Base-by-base conservation (phyloP, 2,797 vertebrate genomes). In the Enteromius thamalakanensis region DNA sequence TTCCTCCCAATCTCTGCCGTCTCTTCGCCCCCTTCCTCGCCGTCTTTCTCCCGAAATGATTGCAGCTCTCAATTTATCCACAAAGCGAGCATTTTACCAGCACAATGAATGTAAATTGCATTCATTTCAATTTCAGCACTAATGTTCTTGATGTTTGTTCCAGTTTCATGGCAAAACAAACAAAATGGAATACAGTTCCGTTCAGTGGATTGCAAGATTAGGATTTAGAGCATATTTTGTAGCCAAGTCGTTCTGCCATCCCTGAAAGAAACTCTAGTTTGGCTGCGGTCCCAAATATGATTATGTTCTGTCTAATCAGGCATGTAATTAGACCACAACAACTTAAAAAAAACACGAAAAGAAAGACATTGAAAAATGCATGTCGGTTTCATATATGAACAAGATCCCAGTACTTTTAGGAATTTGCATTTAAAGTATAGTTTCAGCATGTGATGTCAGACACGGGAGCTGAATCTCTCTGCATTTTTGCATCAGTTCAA, bases 21-120 rank as follows among this genome's bases (percentile, higher is more conserved):
- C 79, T 80, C 67, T 80, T 47, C 15, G 0, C 40, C 47, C 47
- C n/a, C 78, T 12, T 42, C 12, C 76, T 84, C 53, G 47, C 75
- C 19, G 34, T 80, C 82, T 55, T 76, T 67, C 69, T 79, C 78
- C 69, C 70, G 83, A 65, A 29, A 64, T 84, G 80, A 89, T 80
- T 87, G 86, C 83, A 70, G 84, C 82, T 79, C 86, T 78, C 87
- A 62, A 78, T 87, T 87, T 78, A 86, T 81, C 68, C 85, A 74
- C 85, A 79, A 86, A 87, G 76, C 82, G 26, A 76, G 81, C 37
- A 47, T 79, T 82, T 78, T 78, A 64, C 45, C 42, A 55, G 74
- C 77, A 84, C 86, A 85, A 86, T 84, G 83, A 84, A 90, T 87
- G 84, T 82, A 90, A 90, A 90, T 88, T 87, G 79, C 83, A 79